phyloP scores from a whole-genome alignment of 2,797 vertebrate genomes.

The Coregonus suidteri region DNA sequence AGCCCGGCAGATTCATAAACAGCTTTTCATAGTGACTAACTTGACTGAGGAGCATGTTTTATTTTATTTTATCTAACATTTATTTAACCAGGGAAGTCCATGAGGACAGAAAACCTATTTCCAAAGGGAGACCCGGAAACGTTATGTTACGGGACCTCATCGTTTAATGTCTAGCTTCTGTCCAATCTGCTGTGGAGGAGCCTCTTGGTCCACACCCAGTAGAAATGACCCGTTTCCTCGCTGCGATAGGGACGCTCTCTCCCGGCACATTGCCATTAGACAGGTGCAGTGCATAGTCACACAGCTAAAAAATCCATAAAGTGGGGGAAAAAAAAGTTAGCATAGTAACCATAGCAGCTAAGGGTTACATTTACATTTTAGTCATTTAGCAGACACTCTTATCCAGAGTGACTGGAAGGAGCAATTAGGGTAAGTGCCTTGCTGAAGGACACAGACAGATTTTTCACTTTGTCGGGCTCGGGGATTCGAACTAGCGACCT shows the following conservation, averaged over 20 bases:
- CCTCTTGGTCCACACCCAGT: conserved; percentile 89
- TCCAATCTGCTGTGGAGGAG: conserved; percentile 84
- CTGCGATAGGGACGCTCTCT: conserved; percentile 68
- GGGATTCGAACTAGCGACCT: too few species aligned
- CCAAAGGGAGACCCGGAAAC: neutral
- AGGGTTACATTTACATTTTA: neutral
- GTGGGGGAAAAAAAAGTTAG: neutral
- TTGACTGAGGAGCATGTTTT: too few species aligned
- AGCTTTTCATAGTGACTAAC: neutral
- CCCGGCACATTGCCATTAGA: conserved; percentile 47
- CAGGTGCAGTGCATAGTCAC: conserved; percentile 58
- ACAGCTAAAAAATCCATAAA: conserved; percentile 26
- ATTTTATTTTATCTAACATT: too few species aligned
- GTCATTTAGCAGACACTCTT: too few species aligned
- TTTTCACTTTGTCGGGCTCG: too few species aligned
- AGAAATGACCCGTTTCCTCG: conserved; percentile 79
- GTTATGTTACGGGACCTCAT: conserved; percentile 72
- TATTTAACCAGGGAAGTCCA: too few species aligned
- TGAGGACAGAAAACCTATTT: neutral
- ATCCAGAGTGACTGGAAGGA: too few species aligned
- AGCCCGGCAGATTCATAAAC: neutral
- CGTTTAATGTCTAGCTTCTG: conserved; percentile 64
- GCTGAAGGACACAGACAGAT: too few species aligned
- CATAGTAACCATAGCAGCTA: neutral
- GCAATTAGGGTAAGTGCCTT: too few species aligned